Conservation (phyloP, 2,888 invertebrate species). For the Eutolmus rufibarbis region DNA sequence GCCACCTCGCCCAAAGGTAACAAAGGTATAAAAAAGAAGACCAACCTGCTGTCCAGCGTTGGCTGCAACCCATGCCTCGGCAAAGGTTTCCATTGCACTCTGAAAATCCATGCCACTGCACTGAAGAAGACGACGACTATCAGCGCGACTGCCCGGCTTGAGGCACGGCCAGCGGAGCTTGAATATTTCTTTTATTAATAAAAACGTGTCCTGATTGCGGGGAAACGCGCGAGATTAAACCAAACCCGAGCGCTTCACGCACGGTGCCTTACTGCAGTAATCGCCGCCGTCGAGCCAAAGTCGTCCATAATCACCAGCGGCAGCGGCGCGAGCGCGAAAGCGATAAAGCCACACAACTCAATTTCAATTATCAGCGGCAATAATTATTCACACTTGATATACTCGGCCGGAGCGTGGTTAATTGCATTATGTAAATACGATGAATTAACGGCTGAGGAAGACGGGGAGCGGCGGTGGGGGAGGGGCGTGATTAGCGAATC, state of each 20-base stretch:
- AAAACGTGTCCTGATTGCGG: not conserved
- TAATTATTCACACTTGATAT: slow-evolving; percentile 46
- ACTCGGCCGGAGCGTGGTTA: slow-evolving; percentile 34
- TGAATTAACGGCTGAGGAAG: slow-evolving; percentile 20
- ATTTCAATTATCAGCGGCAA: slow-evolving; percentile 44
- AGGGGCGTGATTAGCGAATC: not conserved
- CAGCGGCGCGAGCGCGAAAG: slow-evolving; percentile 11
- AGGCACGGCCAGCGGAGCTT: not conserved
- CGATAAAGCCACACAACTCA: slow-evolving; percentile 31
- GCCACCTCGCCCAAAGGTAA: not conserved
- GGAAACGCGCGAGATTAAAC: not conserved
- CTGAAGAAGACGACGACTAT: not conserved
- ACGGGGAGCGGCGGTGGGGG: not conserved
- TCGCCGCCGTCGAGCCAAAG: not conserved
- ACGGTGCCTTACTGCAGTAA: slow-evolving; percentile 12
- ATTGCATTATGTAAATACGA: slow-evolving; percentile 46
- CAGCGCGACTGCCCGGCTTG: not conserved
- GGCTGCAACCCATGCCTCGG: slow-evolving; percentile 96
- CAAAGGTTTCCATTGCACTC: slow-evolving; percentile 98
- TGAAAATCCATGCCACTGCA: slow-evolving; percentile 85
- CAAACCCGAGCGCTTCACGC: slow-evolving; percentile 11
- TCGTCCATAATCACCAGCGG: slow-evolving; percentile 23
- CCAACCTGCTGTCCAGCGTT: slow-evolving; percentile 76
- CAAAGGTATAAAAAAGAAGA: not conserved
- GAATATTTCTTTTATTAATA: not conserved